Evolutionary conservation across 1,140 invertebrate genomes (phyloP), one percentile per base, ranked within the genome.

Genomic region (Drosophila nasuta): DNA sequence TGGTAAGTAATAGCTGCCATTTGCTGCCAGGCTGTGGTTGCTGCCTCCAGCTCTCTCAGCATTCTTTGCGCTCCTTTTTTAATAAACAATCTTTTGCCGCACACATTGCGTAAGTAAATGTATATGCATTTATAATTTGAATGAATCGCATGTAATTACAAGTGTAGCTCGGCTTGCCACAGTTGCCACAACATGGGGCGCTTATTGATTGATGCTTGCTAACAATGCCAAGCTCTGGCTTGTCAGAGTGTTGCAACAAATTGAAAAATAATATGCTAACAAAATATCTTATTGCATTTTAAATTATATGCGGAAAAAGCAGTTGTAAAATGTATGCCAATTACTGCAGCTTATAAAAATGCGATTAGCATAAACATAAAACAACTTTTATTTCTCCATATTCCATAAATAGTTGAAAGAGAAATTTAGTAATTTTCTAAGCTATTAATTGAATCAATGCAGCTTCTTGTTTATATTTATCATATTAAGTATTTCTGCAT

Each of bases 1-100:
- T 60, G 64, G 59, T 71, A 82, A 87, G 73, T 87, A 87, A 87
- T 82, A 87, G 82, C 79, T 75, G 76, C 66, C 74, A 67, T 74
- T 76, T 79, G 49, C 73, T 71, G 67, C 56, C 62, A 68, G 64
- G 43, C 68, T 87, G 82, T 68, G 82, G 82, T 87, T 81, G 59
- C 81, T 56, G 68, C 38, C 60, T 76, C 59, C 56, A 35, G 20
- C 43, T 38, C 15, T 38, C 15, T 20, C 28, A 33, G n/a, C 25
- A 13, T 20, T 11, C 33, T 25, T 25, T 13, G 35, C 38, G 54
- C 25, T 28, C 13, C 13, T 58, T 58, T 58, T 25, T 66, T 66
- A 49, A 66, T 66, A 72, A 72, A 72, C 63, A 48, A 66, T 66
- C 49, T 43, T 41, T 28, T 49, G 15, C 63, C 48, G 8, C 28